Base-by-base conservation (phyloP, 2,888 invertebrate species). In the Tupiocoris notatus region DNA sequence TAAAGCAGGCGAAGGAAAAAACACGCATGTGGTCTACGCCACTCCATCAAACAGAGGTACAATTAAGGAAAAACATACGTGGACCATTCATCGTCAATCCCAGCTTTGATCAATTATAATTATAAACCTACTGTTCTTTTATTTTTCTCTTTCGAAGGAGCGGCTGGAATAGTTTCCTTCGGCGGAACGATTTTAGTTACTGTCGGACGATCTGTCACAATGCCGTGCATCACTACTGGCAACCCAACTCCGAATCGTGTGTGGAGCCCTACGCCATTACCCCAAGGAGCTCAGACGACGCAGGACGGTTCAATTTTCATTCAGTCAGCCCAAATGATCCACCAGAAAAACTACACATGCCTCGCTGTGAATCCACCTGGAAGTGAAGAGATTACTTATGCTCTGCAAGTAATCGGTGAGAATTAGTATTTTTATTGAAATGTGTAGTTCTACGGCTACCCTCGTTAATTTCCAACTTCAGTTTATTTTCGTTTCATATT, bases 1-100 rank as follows among this genome's bases (percentile, higher is more conserved):
- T 0, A 86, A 86, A 81, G 86, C 88, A 59, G 89, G 89, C 0
- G 87, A 88, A 81, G 89, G 89, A 1, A 86, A 86, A 0, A 87
- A 86, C 80, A 88, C 88, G 0, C 85, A 86, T n/a, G 86, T 87
- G 16, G 86, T 87, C 77, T 80, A 78, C 81, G 82, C 80, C 77
- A 79, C 78, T 63, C 80, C 78, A 63, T 79, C 79, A 1, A 79
- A 78, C 39, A 76, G 78, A 77, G 79, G 80, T 80, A n/a, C n/a
- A n/a, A n/a, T n/a, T n/a, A n/a, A n/a, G n/a, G n/a, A n/a, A n/a
- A n/a, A n/a, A n/a, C n/a, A n/a, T n/a, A n/a, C n/a, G n/a, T n/a
- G n/a, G n/a, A n/a, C n/a, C n/a, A n/a, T n/a, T n/a, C n/a, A n/a
- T n/a, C n/a, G n/a, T n/a, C n/a, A n/a, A n/a, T n/a, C n/a, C n/a